Evolutionary conservation across 1,140 invertebrate species (phyloP), one percentile per base, ranked within the genome.

Genomic region (Drosophila guanche): DNA sequence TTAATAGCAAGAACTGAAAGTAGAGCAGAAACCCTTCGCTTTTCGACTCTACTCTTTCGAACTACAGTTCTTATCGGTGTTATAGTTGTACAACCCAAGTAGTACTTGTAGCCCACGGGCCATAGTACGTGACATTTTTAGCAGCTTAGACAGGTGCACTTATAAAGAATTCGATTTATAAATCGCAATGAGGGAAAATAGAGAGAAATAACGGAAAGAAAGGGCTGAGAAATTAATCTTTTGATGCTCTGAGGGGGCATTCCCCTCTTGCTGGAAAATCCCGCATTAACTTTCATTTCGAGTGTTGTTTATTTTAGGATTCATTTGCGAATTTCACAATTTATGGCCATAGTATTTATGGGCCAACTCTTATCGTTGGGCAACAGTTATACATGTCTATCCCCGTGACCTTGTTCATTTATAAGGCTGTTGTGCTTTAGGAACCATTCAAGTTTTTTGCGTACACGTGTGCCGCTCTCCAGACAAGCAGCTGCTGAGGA

Each of bases 61-160:
- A n/a, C n/a, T n/a, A 68, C 43, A 68, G 62, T 55, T 68, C 62
- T 68, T 68, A 68, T 68, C 65, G 63, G 62, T 68, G 50, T 68
- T 68, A 68, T 68, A 62, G 55, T 68, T 37, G 10, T 12, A 37
- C 33, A 37, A 12, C 10, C 33, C 10, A 4, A 37, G 10, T 12
- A 37, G 43, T 55, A 48, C 65, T 68, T 56, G 48, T 56, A 56
- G 65, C 54, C 46, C 33, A 12, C 12, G 33, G 33, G 33, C 10
- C 23, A 50, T 20, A 47, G 42, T 68, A 68, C 62, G 62, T 68
- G 65, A 56, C 50, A 62, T 4, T 42, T 56, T 4, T 51, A 41
- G 40, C 37, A 66, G 55, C 33, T 27, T 50, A 3, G 25, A 23
- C 45, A 62, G 27, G 37, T 25, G 8, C 8, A 12, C 2, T 4